Evolutionary conservation across 1,140 invertebrate genomes (phyloP).

Genomic region (Triops longicaudatus): DNA sequence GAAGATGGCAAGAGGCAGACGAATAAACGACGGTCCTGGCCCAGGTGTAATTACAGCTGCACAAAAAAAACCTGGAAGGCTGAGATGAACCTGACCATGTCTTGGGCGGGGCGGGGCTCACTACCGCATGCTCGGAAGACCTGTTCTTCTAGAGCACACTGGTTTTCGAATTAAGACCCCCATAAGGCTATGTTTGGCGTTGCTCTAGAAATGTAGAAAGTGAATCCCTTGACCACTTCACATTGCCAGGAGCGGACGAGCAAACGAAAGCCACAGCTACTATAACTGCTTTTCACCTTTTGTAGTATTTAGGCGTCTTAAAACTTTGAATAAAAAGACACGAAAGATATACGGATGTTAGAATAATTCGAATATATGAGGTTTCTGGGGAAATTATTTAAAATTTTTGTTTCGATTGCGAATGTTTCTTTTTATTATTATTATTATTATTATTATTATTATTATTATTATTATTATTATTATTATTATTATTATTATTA

Average conservation of each 20-base stretch:
- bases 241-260: conserved; percentile 5
- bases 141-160: not conserved
- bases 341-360: too few species aligned
- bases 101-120: not conserved
- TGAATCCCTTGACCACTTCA: conserved; percentile 11
- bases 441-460: too few species aligned
- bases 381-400: too few species aligned
- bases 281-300: too few species aligned
- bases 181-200: not conserved
- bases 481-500: too few species aligned
- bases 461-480: too few species aligned
- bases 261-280: not conserved
- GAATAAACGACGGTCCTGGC: not conserved
- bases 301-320: too few species aligned
- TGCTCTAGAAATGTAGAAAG: conserved; percentile 15
- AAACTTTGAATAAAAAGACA: too few species aligned
- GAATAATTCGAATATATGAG: too few species aligned
- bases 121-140: not conserved
- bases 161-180: not conserved
- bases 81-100: conserved; percentile 12
- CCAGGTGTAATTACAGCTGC: not conserved
- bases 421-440: too few species aligned
- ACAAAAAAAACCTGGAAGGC: not conserved
- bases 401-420: too few species aligned
- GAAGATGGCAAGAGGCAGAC: not conserved